Percentiles rank a stretch among this genome's conserved stretches.
phyloP scores from a whole-genome alignment of 2,888 invertebrate species.

The Drosophila vallismaia region DNA sequence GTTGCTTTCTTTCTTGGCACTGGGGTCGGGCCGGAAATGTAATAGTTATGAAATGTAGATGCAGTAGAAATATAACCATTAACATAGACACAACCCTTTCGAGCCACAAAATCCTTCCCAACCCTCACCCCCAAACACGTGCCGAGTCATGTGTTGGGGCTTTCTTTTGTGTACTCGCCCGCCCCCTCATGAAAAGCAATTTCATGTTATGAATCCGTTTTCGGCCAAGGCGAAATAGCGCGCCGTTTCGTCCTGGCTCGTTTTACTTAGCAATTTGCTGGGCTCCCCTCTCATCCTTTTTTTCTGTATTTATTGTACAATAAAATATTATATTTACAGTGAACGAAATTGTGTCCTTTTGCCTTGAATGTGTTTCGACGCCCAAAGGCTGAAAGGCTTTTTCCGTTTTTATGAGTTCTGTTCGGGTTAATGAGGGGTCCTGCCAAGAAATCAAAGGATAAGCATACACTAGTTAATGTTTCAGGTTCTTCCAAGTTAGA shows the following conservation, averaged over 20 bases:
- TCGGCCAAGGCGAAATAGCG: conserved; percentile 62
- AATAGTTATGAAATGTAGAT: conserved; percentile 66
- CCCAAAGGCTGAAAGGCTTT: conserved; percentile 63
- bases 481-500: neutral
- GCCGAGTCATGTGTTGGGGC: conserved; percentile 35
- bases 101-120: neutral
- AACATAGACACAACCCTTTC: conserved; percentile 52
- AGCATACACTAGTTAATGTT: neutral
- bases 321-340: conserved; percentile 79
- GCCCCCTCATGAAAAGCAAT: conserved; percentile 72
- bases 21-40: conserved; percentile 24
- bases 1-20: neutral
- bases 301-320: conserved; percentile 69
- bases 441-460: neutral
- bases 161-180: conserved; percentile 31
- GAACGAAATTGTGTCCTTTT: conserved; percentile 55
- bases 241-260: conserved; percentile 38
- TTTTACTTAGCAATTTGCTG: conserved; percentile 35
- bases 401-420: conserved; percentile 2
- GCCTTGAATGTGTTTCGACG: conserved; percentile 14
- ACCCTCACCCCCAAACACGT: conserved; percentile 11
- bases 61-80: conserved; percentile 55
- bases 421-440: conserved; percentile 19
- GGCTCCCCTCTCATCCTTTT: conserved; percentile 19
- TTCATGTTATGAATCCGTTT: conserved; percentile 77